Evolutionary conservation across 1,140 invertebrate species (phyloP), one percentile per base, ranked within the genome.

Genomic region (Watersipora subatra): DNA sequence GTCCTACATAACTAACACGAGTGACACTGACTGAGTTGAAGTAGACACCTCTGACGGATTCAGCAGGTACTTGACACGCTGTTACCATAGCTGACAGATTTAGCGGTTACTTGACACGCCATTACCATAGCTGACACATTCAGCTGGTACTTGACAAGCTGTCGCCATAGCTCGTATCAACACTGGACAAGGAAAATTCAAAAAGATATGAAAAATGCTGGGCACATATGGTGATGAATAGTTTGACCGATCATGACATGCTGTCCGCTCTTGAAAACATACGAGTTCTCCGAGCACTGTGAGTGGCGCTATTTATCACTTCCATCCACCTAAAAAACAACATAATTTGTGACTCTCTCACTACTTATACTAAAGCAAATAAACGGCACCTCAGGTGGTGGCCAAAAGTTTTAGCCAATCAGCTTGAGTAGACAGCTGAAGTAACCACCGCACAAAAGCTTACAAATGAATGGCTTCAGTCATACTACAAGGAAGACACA

Each of bases 291-390:
- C 73, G 67, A 17, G 78, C 73, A 68, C 73, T 76, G 67, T 72
- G 71, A n/a, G 87, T 88, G 1, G 86, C 86, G 75, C 86, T 87
- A 69, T 83, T 84, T 64, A 88, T 87, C 1, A 89, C 87, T 78
- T 88, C 87, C 83, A 89, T 86, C 88, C 88, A 89, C 68, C 87
- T 88, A 73, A 59, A 83, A 84, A 66, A 69, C 69, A 66, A n/a
- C n/a, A n/a, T n/a, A n/a, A n/a, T n/a, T n/a, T n/a, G n/a, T n/a
- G n/a, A n/a, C n/a, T n/a, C n/a, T n/a, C n/a, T n/a, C n/a, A n/a
- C n/a, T n/a, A n/a, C n/a, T n/a, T n/a, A n/a, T n/a, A n/a, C n/a
- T n/a, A n/a, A n/a, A n/a, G 73, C 61, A 69, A 68, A 66, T 1
- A 56, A 58, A 64, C 19, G 27, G 30, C 27, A 12, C 12, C 27